These are phyloP conservation scores for Phylloscopus collybita DNA, from an alignment of 2,797 vertebrate species.

Conservation along the genomic window DNA sequence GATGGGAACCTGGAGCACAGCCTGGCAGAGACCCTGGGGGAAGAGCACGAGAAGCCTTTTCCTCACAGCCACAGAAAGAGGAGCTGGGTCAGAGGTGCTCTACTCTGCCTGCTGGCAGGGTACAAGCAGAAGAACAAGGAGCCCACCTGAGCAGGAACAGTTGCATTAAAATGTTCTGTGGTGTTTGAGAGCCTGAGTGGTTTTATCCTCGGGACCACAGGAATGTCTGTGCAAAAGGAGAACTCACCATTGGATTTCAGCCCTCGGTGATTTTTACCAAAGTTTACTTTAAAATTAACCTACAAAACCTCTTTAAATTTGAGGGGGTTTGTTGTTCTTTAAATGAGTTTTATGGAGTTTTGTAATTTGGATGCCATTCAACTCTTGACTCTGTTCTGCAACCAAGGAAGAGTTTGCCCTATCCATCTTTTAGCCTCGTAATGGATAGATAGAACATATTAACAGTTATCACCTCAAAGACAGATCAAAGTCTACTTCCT, in stretches of 20 bases:
- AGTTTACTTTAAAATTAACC: not conserved
- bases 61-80: not conserved
- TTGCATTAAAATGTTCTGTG: not conserved
- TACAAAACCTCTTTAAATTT: not conserved
- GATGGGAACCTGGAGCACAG: not conserved
- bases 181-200: not conserved
- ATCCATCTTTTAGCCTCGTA: slow-evolving; percentile 41
- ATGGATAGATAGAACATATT: slow-evolving; percentile 65
- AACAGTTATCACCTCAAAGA: slow-evolving; percentile 67
- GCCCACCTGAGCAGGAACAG: not conserved
- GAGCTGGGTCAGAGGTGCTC: not conserved
- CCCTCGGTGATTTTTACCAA: not conserved
- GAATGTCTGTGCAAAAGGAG: not conserved
- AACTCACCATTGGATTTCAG: not conserved
- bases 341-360: slow-evolving; percentile 2
- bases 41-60: not conserved
- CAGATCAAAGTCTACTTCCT: slow-evolving; percentile 67
- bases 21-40: not conserved
- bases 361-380: slow-evolving; percentile 44
- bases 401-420: not conserved
- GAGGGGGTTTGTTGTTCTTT: not conserved
- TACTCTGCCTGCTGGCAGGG: not conserved
- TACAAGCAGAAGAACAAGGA: not conserved
- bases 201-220: not conserved
- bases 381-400: not conserved